Evolutionary conservation across 2,888 invertebrate species (phyloP).

Genomic region (Plutella xylostella): DNA sequence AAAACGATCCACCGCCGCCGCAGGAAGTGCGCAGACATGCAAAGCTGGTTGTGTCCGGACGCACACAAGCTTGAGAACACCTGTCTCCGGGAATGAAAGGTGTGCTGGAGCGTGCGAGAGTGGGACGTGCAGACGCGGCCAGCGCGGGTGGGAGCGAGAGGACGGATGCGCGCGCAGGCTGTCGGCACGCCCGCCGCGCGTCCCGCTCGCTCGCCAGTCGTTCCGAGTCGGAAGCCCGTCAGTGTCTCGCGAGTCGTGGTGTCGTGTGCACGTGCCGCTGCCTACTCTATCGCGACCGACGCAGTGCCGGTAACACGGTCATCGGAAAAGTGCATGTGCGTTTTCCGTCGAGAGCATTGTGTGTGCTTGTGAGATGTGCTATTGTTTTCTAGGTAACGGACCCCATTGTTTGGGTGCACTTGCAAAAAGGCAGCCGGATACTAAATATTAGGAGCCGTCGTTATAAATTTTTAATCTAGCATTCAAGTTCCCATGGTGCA

Average conservation of each 20-base stretch:
- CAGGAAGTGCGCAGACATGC: constrained; percentile 61
- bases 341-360: constrained; percentile 66
- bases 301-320: constrained; percentile 64
- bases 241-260: constrained; percentile 66
- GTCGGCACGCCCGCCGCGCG: constrained; percentile 64
- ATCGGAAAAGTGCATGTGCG: constrained; percentile 69
- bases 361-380: constrained; percentile 68
- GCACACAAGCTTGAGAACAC: constrained; percentile 61
- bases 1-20: constrained; percentile 63
- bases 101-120: constrained; percentile 54
- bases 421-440: constrained; percentile 50
- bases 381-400: constrained; percentile 67
- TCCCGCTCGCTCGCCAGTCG: constrained; percentile 46
- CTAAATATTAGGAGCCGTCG: constrained; percentile 39
- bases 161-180: constrained; percentile 55
- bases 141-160: constrained; percentile 39
- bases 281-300: constrained; percentile 62
- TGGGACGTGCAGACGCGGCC: constrained; percentile 37
- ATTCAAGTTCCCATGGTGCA: constrained; percentile 37
- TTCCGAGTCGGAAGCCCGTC: constrained; percentile 42
- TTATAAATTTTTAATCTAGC: constrained; percentile 42
- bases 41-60: constrained; percentile 40
- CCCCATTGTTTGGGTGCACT: constrained; percentile 31
- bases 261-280: constrained; percentile 55
- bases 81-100: constrained; percentile 67